phyloP scores from a whole-genome alignment of 2,888 invertebrate species.

The Acrobeloides nanus region DNA sequence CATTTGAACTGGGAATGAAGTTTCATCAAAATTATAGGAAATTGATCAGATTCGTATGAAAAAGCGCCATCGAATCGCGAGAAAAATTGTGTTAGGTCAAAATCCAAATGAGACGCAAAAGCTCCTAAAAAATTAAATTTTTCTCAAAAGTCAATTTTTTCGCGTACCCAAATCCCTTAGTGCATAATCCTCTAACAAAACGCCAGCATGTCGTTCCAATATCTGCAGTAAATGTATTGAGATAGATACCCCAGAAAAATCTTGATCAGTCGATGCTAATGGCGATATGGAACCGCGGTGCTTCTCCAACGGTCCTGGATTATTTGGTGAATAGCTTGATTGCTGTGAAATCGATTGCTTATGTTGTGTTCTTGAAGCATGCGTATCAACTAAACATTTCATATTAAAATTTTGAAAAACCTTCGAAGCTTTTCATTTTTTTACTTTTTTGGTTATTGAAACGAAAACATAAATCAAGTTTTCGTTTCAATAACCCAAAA shows the following conservation, averaged over 20 bases:
- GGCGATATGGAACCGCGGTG: no score
- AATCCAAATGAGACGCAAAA: conserved; percentile 83
- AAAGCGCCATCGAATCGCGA: conserved; percentile 61
- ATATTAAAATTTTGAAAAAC: no score
- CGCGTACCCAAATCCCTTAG: conserved; percentile 56
- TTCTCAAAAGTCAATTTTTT: not conserved
- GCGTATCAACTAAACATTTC: conserved; percentile 12
- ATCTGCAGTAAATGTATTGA: no score
- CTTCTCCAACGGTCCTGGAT: no score
- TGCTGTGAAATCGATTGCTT: conserved; percentile 2
- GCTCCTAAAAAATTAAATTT: conserved; percentile 23
- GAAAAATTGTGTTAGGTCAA: conserved; percentile 70
- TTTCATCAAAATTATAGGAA: conserved; percentile 72
- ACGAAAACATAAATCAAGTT: no score
- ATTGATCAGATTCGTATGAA: conserved; percentile 57
- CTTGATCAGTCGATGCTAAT: no score
- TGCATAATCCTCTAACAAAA: conserved; percentile 62
- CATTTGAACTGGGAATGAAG: conserved; percentile 83
- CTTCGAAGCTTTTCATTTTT: no score
- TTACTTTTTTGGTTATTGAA: no score
- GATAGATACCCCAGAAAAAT: no score
- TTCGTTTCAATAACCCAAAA: no score
- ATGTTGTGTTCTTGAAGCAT: conserved; percentile 2
- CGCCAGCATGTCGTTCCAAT: conserved; percentile 80
- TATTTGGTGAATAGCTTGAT: no score